These are phyloP conservation scores for Sarcophilus harrisii DNA, from an alignment of 2,797 vertebrate species.

Conservation along the genomic window DNA sequence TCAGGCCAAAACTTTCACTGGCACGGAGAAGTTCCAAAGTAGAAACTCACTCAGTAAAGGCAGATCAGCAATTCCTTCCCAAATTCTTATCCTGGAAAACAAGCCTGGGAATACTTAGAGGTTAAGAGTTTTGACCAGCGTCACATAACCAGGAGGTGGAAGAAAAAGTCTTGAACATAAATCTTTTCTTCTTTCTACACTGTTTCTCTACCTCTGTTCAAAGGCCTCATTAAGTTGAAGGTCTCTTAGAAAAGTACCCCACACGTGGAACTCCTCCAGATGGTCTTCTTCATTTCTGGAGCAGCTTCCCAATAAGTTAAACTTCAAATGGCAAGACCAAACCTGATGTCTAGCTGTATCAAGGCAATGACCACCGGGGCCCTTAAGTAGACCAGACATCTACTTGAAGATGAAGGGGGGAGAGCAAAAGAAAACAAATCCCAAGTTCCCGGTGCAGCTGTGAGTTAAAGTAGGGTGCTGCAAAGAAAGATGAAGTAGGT, in stretches of 20 bases:
- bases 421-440: background rate
- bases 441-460: background rate
- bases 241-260: background rate
- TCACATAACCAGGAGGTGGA: background rate
- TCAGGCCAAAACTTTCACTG: background rate
- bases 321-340: background rate
- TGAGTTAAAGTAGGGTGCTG: background rate
- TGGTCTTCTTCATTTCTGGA: background rate
- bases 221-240: background rate
- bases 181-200: background rate
- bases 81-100: background rate
- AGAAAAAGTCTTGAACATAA: slow-evolving; percentile 4
- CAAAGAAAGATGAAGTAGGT: background rate
- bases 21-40: background rate
- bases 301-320: background rate
- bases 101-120: background rate
- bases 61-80: background rate
- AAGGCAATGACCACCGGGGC: background rate
- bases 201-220: background rate
- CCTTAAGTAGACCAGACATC: background rate
- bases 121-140: background rate
- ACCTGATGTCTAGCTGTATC: background rate
- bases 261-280: background rate
- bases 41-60: background rate
- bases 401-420: background rate